phyloP scores from a whole-genome alignment of 2,113 vertebrate species.

The Antennarius striatus region DNA sequence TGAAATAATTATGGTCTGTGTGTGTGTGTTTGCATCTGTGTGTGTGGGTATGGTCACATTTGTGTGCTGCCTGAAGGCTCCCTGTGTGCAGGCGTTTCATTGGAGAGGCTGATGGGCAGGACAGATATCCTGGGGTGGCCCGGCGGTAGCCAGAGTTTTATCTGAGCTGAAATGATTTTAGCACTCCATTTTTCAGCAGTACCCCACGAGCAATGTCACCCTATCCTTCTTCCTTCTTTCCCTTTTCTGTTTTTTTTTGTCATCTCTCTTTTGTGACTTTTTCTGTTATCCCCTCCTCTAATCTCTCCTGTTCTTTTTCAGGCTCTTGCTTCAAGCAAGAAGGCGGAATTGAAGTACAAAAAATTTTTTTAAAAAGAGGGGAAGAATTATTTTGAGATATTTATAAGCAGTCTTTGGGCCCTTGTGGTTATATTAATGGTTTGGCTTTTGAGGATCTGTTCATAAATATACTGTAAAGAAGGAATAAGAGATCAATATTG shows the following conservation, averaged over 20 bases:
- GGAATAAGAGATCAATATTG: background rate
- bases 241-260: constrained; percentile 19
- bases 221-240: constrained; percentile 12
- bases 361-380: background rate
- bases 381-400: background rate
- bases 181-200: constrained; percentile 84
- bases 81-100: constrained; percentile 78
- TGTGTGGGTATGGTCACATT: background rate
- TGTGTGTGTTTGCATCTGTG: constrained; percentile 35
- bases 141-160: constrained; percentile 79
- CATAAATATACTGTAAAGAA: background rate
- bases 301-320: constrained; percentile 55
- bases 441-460: background rate
- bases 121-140: constrained; percentile 84
- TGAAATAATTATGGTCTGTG: constrained; percentile 18
- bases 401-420: background rate
- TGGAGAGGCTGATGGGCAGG: constrained; percentile 86
- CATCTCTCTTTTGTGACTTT: constrained; percentile 20
- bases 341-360: background rate
- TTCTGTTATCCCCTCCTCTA: constrained; percentile 60
- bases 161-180: constrained; percentile 92
- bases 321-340: background rate
- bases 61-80: constrained; percentile 79
- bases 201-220: constrained; percentile 92
- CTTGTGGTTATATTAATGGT: background rate